These are phyloP conservation scores for Euborellia annulipes DNA, from an alignment of 1,140 invertebrate species.

Conservation along the genomic window DNA sequence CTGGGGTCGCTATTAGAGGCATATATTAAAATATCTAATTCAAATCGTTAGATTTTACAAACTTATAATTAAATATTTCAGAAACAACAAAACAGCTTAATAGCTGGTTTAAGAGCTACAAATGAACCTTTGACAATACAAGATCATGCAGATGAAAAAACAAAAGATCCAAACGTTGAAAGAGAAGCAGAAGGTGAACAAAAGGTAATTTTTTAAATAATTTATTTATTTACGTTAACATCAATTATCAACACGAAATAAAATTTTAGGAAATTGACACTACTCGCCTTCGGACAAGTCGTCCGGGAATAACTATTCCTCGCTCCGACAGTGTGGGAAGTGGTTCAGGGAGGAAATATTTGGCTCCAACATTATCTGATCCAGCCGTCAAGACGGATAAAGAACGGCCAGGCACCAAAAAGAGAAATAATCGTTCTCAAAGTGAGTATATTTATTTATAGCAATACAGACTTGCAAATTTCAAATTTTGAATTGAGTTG, in stretches of 20 bases:
- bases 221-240: not conserved
- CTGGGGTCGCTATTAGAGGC: no score
- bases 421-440: constrained; percentile 42
- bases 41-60: no score
- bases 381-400: constrained; percentile 61
- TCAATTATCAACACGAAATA: not conserved
- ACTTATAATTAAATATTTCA: no score
- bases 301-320: constrained; percentile 31
- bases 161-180: constrained; percentile 32
- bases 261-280: constrained; percentile 17
- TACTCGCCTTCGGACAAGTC: constrained; percentile 8
- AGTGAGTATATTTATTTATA: constrained; percentile 27
- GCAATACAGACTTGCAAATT: not conserved
- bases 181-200: constrained; percentile 34
- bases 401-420: constrained; percentile 44
- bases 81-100: constrained; percentile 87
- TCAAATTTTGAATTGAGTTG: no score
- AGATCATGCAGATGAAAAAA: constrained; percentile 42
- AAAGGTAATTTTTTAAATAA: constrained; percentile 27
- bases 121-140: constrained; percentile 50
- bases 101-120: constrained; percentile 77
- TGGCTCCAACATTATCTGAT: constrained; percentile 77
- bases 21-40: no score
- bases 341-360: constrained; percentile 60
- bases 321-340: constrained; percentile 69